Evolutionary conservation across 2,888 invertebrate species (phyloP).

Genomic region (Cyaniris semiargus): DNA sequence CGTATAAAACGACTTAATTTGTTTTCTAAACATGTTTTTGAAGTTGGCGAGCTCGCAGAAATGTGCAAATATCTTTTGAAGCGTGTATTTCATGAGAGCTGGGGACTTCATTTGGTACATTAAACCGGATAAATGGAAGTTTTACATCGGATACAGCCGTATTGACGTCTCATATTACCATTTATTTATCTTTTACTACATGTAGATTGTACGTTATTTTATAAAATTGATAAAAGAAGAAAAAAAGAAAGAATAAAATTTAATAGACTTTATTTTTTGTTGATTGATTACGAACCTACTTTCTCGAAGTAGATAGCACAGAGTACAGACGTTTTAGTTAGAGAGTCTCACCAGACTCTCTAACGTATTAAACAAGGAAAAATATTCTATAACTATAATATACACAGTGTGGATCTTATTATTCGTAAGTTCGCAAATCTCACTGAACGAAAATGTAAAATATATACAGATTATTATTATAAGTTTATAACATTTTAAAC

Average conservation of each 20-base stretch:
- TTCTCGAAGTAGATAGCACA: too few species aligned
- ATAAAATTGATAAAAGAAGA: background rate
- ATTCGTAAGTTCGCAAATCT: too few species aligned
- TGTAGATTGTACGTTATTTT: background rate
- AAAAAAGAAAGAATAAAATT: background rate
- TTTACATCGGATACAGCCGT: constrained; percentile 19
- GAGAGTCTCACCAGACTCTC: too few species aligned
- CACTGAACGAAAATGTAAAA: too few species aligned
- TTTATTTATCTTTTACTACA: constrained; percentile 19
- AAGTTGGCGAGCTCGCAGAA: constrained; percentile 26
- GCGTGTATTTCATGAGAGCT: constrained; percentile 30
- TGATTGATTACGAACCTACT: too few species aligned
- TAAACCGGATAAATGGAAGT: constrained; percentile 25
- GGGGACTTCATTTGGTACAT: constrained; percentile 29
- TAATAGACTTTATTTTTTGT: background rate
- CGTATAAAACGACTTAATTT: constrained; percentile 16
- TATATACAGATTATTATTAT: too few species aligned
- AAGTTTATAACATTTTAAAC: too few species aligned
- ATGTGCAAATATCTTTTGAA: constrained; percentile 29
- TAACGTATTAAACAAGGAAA: too few species aligned
- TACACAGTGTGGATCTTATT: too few species aligned
- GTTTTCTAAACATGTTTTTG: constrained; percentile 23
- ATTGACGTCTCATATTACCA: constrained; percentile 20
- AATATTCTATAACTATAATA: too few species aligned
- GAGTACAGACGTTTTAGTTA: too few species aligned